These are phyloP conservation scores for Bubalus kerabau DNA, from an alignment of 2,113 vertebrate genomes.

Conservation along the genomic window DNA sequence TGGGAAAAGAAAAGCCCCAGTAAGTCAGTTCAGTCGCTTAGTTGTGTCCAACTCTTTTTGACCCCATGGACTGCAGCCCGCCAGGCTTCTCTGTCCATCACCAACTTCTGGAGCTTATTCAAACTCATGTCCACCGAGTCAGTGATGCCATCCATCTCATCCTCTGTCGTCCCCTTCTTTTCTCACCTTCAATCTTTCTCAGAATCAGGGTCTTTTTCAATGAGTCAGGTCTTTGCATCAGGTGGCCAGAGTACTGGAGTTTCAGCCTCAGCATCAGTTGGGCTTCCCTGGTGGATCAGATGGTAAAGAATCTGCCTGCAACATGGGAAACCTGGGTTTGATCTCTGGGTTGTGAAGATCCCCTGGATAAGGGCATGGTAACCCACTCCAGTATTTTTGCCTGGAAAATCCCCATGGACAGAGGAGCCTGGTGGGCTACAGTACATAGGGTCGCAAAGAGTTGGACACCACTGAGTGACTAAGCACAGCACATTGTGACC, in stretches of 20 bases:
- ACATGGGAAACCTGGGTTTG: accelerated
- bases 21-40: neutral
- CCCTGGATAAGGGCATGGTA: neutral
- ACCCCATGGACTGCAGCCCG: neutral
- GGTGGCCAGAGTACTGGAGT: neutral
- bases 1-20: neutral
- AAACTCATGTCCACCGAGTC: neutral
- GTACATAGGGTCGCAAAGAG: neutral
- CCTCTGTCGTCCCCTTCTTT: accelerated
- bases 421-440: neutral
- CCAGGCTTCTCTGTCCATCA: neutral
- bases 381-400: neutral
- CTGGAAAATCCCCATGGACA: neutral
- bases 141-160: neutral
- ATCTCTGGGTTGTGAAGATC: neutral
- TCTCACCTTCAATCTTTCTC: neutral
- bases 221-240: neutral
- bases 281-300: neutral
- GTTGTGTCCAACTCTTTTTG: neutral
- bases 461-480: neutral
- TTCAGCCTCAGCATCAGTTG: neutral
- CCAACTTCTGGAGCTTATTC: neutral
- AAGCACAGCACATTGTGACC: neutral
- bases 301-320: neutral
- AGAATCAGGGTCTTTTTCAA: neutral